These are phyloP conservation scores for Drosophila repletoides DNA, from an alignment of 1,140 invertebrate genomes.

Conservation along the genomic window DNA sequence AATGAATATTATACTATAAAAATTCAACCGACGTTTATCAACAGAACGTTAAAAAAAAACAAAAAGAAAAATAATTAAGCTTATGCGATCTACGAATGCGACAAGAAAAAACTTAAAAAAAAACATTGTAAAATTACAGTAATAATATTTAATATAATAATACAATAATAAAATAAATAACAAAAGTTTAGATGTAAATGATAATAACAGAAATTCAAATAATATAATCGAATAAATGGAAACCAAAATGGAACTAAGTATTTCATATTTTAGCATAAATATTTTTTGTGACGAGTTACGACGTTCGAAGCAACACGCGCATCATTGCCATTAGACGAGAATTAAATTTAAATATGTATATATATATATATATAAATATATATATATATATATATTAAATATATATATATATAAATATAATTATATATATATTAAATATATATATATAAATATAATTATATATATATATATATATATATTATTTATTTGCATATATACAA, in stretches of 20 bases:
- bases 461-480: constrained; percentile 23
- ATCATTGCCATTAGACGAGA: constrained; percentile 78
- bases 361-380: constrained; percentile 26
- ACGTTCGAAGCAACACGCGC: constrained; percentile 76
- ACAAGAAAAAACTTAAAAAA: constrained; percentile 34
- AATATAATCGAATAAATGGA: constrained; percentile 28
- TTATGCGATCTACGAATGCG: constrained; percentile 51
- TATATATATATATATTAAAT: constrained; percentile 23
- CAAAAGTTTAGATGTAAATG: constrained; percentile 40
- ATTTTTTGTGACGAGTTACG: constrained; percentile 76
- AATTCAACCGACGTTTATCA: constrained; percentile 25
- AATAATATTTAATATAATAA: constrained; percentile 36
- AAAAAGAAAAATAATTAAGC: constrained; percentile 56
- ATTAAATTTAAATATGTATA: constrained; percentile 60
- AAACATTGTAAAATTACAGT: constrained; percentile 64
- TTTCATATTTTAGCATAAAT: constrained; percentile 76
- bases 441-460: constrained; percentile 10
- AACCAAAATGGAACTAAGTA: constrained; percentile 40
- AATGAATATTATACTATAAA: constrained; percentile 25
- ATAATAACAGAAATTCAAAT: constrained; percentile 27
- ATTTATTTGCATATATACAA: constrained; percentile 11
- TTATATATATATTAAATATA: constrained; percentile 4
- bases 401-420: constrained; percentile 22
- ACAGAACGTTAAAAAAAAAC: constrained; percentile 47
- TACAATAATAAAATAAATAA: constrained; percentile 34